Evolutionary conservation across 1,140 invertebrate genomes (phyloP).

Genomic region (Ridgeia piscesae): DNA sequence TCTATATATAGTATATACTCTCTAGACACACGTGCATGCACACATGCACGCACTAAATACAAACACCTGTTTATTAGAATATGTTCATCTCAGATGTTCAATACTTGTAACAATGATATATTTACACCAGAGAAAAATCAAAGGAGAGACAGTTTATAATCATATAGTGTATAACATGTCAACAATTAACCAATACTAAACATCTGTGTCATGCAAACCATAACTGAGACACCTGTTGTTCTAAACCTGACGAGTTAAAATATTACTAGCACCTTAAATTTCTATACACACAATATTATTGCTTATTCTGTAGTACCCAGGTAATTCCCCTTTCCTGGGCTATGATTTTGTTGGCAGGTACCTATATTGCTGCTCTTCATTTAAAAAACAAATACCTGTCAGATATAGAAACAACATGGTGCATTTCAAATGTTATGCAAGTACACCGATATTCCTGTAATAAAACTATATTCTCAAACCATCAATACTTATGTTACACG

Average conservation of each 20-base stretch:
- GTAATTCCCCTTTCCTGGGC: background rate
- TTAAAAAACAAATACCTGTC: too few species aligned
- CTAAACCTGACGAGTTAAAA: too few species aligned
- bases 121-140: background rate
- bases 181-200: too few species aligned
- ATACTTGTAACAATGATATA: background rate
- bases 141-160: background rate
- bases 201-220: too few species aligned
- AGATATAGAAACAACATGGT: background rate
- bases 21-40: too few species aligned
- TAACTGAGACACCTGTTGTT: too few species aligned
- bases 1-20: background rate
- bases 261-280: too few species aligned
- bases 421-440: background rate
- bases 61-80: too few species aligned
- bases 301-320: background rate
- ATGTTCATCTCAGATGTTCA: background rate
- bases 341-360: background rate
- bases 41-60: too few species aligned
- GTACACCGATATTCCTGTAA: background rate
- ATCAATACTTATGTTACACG: background rate
- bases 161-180: background rate
- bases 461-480: background rate
- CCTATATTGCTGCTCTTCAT: too few species aligned
- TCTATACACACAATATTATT: background rate